These are phyloP conservation scores for Paradoxurus hermaphroditus DNA, from an alignment of 2,113 vertebrate species.

Conservation along the genomic window DNA sequence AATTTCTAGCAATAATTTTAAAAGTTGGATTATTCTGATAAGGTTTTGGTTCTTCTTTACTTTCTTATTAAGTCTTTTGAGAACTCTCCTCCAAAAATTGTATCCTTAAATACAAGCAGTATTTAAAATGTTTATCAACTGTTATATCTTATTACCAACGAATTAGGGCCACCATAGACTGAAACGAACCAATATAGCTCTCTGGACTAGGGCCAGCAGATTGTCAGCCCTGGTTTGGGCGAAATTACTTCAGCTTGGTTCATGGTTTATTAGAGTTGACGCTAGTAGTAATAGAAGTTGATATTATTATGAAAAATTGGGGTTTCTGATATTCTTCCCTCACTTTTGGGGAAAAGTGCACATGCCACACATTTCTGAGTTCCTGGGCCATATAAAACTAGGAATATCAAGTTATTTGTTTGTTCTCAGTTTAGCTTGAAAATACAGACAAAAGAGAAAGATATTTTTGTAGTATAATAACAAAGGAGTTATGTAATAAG, in stretches of 20 bases:
- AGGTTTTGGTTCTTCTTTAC: conserved; percentile 25
- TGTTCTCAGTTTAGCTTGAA: neutral
- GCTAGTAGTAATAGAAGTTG: neutral
- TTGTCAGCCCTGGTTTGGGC: neutral
- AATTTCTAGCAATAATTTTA: conserved; percentile 34
- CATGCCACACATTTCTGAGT: neutral
- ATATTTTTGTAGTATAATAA: neutral
- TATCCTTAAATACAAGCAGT: neutral
- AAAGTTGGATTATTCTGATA: neutral
- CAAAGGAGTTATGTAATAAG: neutral
- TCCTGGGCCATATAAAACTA: neutral
- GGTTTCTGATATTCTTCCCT: neutral
- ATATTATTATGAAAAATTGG: neutral
- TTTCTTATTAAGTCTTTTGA: conserved; percentile 21
- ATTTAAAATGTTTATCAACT: conserved; percentile 17
- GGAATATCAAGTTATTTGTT: neutral
- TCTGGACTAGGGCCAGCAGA: neutral
- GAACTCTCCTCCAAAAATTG: neutral
- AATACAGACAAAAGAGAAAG: neutral
- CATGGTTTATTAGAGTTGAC: neutral
- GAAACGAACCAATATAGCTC: neutral
- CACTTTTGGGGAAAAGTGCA: neutral
- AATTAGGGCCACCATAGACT: neutral
- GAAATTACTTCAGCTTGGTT: neutral
- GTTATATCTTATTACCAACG: neutral